Evolutionary conservation across 2,888 invertebrate species (phyloP), one percentile per base, ranked within the genome.

Genomic region (Antheraea assamensis): DNA sequence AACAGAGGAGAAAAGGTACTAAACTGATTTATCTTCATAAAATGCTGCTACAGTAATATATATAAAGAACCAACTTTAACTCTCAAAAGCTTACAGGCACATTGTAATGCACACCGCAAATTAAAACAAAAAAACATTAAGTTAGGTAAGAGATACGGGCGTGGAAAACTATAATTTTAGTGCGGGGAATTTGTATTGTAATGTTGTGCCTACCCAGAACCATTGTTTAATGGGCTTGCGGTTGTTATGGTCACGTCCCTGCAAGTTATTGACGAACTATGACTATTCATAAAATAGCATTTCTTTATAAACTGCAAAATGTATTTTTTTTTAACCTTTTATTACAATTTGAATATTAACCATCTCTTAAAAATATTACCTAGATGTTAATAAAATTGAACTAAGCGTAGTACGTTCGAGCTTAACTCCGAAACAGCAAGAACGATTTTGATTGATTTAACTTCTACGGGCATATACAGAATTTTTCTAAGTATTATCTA

Each of bases 121-220:
- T 55, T 61, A 66, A 73, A 13, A 73, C n/a, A 71, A 71, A 73
- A 64, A 74, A 71, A 68, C 42, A 27, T 55, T 35, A 71, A 71
- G 71, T 49, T 30, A 72, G 19, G 49, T 30, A 74, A 27, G 66
- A 73, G 70, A 73, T 73, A 66, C 61, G 80, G 85, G 85, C 83
- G 85, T 85, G 86, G 88, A 91, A 89, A 89, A 87, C 87, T 88
- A 89, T 91, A 90, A 91, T 92, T 90, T 90, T 82, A 82, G 85
- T n/a, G n/a, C 79, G 78, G 77, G 88, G 89, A 90, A 90, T 92
- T 87, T 85, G 87, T 90, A 90, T 92, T 91, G 91, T 89, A 85
- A 85, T 85, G 82, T 81, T 84, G 82, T 82, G 82, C 85, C 88
- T 87, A 84, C 84, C 87, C 83, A 83, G 77, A 80, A 79, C 83